Evolutionary conservation across 2,888 invertebrate genomes (phyloP), one percentile per base, ranked within the genome.

Genomic region (Bembecia ichneumoniformis): DNA sequence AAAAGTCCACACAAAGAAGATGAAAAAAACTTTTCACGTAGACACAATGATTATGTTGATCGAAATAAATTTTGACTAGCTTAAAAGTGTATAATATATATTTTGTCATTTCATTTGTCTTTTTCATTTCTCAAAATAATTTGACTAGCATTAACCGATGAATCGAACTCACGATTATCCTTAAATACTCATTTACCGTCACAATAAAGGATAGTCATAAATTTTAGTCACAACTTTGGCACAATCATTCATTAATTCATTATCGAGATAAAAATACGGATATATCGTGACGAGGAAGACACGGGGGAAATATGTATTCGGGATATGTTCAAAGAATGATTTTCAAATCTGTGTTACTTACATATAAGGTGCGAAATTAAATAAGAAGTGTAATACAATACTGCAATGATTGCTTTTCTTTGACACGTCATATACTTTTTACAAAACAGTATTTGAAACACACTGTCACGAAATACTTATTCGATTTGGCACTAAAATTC

Each of bases 251-350:
- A 68, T 64, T 71, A 67, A 58, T 59, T 62, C 60, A 58, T 58
- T 62, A 51, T 62, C 63, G 55, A 62, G 66, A 65, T 66, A 64
- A 66, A n/a, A 46, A 74, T 74, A 73, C 58, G 65, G 74, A 81
- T 77, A 87, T 82, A 82, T 75, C 77, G 79, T 28, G 81, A 74
- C 77, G 86, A 62, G 88, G 86, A 86, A 86, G 84, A 84, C 84
- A 68, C 63, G 66, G 74, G 79, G 72, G 63, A 60, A 73, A 74
- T 74, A 75, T 77, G 70, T 76, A 58, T 62, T 55, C 56, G 74
- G 83, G 84, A 87, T 86, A 84, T 84, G 82, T 82, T 71, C 71
- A 61, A 64, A 74, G 64, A 75, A 68, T 75, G 75, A 71, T 62
- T 62, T 57, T 52, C 58, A 57, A 70, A 54, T 70, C 71, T 69